Percentiles rank a stretch among this genome's conserved stretches.
Evolutionary conservation across 2,888 invertebrate species (phyloP).

Genomic region (Cerceris rybyensis): DNA sequence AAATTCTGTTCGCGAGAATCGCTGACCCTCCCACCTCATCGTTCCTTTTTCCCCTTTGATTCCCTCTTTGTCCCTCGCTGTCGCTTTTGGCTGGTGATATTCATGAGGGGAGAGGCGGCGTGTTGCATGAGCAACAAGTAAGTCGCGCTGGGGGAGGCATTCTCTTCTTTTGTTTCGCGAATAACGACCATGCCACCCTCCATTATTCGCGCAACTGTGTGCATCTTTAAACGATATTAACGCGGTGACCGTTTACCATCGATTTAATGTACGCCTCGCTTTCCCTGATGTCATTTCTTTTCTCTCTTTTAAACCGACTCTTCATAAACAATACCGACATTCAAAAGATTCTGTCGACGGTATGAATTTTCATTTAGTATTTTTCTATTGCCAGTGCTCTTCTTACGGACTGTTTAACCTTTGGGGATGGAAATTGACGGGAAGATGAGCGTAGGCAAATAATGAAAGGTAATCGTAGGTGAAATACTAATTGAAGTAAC

Average conservation of each 20-base stretch:
- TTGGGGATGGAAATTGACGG: no score
- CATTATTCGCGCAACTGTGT: constrained; percentile 43
- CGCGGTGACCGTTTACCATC: constrained; percentile 43
- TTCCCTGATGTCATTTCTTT: not conserved
- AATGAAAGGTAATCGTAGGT: no score
- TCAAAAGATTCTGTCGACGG: no score
- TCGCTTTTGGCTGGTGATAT: constrained; percentile 48
- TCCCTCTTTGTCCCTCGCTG: constrained; percentile 23
- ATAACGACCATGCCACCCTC: constrained; percentile 53
- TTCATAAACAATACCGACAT: no score
- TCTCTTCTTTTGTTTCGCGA: constrained; percentile 56
- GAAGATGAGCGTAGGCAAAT: no score
- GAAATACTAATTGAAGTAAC: no score
- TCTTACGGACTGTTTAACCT: no score
- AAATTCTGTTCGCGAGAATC: constrained; percentile 58
- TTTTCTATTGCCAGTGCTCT: no score
- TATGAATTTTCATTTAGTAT: no score
- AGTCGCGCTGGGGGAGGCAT: constrained; percentile 37
- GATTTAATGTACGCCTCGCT: not conserved
- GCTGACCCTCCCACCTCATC: constrained; percentile 37
- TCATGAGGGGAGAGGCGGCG: constrained; percentile 39
- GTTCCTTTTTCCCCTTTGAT: not conserved
- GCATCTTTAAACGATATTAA: constrained; percentile 60
- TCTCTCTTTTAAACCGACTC: no score
- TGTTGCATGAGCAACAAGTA: constrained; percentile 62